Conservation (phyloP, 2,888 invertebrate species). For the Choristoneura rosaceana region DNA sequence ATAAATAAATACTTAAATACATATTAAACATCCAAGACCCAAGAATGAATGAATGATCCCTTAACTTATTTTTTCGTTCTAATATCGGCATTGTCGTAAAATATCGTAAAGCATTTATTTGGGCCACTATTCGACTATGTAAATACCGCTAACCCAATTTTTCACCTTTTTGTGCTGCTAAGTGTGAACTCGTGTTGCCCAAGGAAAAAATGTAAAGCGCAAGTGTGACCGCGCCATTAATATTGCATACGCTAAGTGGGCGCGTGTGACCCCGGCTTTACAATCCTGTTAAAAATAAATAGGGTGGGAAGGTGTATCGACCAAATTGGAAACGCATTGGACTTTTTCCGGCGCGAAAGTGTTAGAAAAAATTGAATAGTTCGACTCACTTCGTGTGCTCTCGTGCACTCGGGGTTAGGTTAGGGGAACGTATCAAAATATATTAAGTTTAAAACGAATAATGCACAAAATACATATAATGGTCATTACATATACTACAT, state of each 20-base stretch:
- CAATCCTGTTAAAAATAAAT: slow-evolving; percentile 3
- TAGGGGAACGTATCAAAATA: no score
- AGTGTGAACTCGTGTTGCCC: slow-evolving; percentile 1
- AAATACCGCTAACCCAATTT: background rate
- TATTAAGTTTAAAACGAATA: no score
- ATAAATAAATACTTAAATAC: no score
- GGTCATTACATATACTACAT: no score
- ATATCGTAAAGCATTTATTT: no score
- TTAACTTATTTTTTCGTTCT: no score
- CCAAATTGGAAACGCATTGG: background rate
- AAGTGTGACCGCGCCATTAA: slow-evolving; percentile 17
- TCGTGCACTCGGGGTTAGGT: no score
- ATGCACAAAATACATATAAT: no score
- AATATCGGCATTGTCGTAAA: no score
- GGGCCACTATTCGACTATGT: background rate
- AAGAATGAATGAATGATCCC: no score
- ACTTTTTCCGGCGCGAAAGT: background rate
- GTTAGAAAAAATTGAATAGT: background rate
- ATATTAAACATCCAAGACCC: no score
- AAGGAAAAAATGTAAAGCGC: background rate
- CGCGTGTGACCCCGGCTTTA: slow-evolving; percentile 9
- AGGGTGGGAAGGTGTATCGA: background rate
- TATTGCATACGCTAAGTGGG: slow-evolving; percentile 16
- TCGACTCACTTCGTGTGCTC: no score
- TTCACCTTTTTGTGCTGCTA: background rate